phyloP scores from a whole-genome alignment of 2,113 vertebrate species.

The Grus americana region DNA sequence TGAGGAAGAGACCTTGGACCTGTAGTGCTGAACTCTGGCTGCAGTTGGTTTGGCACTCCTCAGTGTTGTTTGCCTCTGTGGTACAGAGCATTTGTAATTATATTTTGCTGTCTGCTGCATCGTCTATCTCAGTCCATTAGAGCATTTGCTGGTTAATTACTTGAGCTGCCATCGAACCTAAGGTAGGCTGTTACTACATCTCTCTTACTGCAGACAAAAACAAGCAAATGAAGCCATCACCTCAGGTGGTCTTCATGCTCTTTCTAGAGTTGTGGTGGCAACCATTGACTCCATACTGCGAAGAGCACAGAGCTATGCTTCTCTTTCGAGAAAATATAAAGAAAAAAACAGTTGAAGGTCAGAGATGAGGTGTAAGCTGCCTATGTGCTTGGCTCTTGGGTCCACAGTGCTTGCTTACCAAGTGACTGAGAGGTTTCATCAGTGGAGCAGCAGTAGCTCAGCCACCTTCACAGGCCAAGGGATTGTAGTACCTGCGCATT shows the following conservation, averaged over 20 bases:
- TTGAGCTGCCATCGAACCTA: neutral
- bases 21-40: neutral
- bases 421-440: neutral
- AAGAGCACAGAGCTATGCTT: neutral
- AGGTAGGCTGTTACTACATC: neutral
- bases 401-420: neutral
- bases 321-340: neutral
- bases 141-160: neutral
- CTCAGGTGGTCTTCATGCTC: neutral
- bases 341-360: neutral
- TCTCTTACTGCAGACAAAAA: neutral
- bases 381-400: neutral
- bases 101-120: neutral
- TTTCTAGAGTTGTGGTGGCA: neutral
- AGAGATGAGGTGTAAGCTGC: neutral
- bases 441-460: neutral
- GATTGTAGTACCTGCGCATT: neutral
- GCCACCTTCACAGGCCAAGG: neutral
- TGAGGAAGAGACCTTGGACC: neutral
- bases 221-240: neutral
- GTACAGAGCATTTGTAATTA: neutral
- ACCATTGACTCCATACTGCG: rapidly evolving
- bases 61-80: neutral
- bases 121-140: neutral
- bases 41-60: neutral